Evolutionary conservation across 2,797 vertebrate species (phyloP).

Genomic region (Bovichtus diacanthus): DNA sequence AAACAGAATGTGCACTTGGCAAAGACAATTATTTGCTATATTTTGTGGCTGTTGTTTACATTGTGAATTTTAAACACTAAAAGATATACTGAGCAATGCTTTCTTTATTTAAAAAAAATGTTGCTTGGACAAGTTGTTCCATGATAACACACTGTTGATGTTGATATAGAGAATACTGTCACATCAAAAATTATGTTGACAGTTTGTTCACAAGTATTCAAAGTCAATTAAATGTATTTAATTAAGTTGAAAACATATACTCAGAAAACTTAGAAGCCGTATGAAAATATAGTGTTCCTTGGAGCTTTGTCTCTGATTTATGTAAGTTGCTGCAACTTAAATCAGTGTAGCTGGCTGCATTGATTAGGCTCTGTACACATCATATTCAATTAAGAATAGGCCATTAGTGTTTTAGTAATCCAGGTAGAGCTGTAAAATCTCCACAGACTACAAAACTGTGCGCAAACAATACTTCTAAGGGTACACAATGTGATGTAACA

Average conservation of each 20-base stretch:
- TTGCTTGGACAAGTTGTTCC: background rate
- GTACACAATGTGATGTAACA: slow-evolving; percentile 32
- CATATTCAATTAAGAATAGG: background rate
- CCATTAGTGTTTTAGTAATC: slow-evolving; percentile 56
- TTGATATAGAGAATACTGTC: background rate
- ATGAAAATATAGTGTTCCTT: background rate
- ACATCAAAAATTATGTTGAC: background rate
- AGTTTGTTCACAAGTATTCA: background rate
- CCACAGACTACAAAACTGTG: background rate
- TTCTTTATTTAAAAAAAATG: background rate
- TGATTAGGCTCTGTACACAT: background rate
- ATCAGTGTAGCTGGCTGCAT: background rate
- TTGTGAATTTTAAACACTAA: background rate
- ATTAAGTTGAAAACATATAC: background rate
- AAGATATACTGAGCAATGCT: background rate
- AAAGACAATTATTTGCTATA: background rate
- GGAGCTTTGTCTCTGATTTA: background rate
- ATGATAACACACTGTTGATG: background rate
- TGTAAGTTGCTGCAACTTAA: background rate
- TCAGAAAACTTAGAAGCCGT: background rate
- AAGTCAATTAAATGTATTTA: background rate
- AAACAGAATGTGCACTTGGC: background rate
- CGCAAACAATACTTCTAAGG: slow-evolving; percentile 3
- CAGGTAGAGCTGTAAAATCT: slow-evolving; percentile 7
- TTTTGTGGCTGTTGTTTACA: background rate